Conservation (phyloP, 2,888 invertebrate species). For the Nudaria mundana region DNA sequence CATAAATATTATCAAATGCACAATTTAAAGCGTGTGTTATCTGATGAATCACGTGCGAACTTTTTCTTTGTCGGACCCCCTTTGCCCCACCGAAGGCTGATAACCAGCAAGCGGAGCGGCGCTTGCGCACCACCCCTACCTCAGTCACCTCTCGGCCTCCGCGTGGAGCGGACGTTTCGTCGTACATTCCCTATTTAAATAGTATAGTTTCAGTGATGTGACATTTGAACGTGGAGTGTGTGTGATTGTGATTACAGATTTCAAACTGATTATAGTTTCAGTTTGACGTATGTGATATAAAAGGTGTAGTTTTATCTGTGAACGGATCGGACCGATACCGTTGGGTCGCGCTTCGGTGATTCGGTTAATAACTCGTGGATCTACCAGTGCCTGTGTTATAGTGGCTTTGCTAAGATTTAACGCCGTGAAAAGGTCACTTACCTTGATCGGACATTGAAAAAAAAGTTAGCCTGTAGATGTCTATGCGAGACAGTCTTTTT, state of each 20-base stretch:
- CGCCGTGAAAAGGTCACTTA: conserved; percentile 74
- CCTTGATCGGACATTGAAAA: conserved; percentile 60
- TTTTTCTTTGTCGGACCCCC: conserved; percentile 66
- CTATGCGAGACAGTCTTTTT: conserved; percentile 16
- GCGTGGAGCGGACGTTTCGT: conserved; percentile 48
- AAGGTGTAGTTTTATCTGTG: conserved; percentile 41
- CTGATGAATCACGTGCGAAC: conserved; percentile 68
- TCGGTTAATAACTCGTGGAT: conserved; percentile 73
- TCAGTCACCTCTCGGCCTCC: conserved; percentile 61
- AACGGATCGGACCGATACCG: conserved; percentile 59
- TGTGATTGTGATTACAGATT: conserved; percentile 37
- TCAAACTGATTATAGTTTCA: conserved; percentile 42
- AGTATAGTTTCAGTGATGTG: conserved; percentile 47
- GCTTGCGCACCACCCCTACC: conserved; percentile 65
- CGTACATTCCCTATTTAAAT: conserved; percentile 15
- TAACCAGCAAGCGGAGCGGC: conserved; percentile 63
- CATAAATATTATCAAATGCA: conserved; percentile 30
- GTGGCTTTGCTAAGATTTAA: conserved; percentile 72
- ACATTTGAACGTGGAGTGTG: conserved; percentile 37
- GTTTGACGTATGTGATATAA: conserved; percentile 43
- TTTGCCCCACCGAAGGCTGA: conserved; percentile 69
- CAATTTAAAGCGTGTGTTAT: conserved; percentile 48
- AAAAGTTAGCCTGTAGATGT: conserved; percentile 21
- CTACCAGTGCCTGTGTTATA: conserved; percentile 62
- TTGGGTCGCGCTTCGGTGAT: conserved; percentile 71